phyloP scores from a whole-genome alignment of 2,113 vertebrate species.

The Scopus umbretta region DNA sequence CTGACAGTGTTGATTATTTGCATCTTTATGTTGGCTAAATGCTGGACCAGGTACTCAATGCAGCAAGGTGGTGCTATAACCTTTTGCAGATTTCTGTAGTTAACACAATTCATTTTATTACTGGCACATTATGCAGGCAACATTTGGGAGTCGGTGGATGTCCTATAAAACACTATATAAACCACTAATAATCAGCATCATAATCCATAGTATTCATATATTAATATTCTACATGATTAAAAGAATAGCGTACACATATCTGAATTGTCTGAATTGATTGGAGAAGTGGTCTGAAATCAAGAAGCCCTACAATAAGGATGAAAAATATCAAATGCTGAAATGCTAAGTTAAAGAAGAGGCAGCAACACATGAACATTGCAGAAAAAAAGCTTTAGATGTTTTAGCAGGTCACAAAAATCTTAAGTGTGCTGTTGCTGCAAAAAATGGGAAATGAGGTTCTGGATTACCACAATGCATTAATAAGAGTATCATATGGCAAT shows the following conservation, averaged over 20 bases:
- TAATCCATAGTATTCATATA: background rate
- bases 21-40: background rate
- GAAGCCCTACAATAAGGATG: background rate
- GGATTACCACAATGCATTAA: background rate
- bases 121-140: background rate
- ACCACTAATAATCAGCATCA: background rate
- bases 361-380: background rate
- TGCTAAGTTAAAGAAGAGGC: background rate
- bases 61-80: background rate
- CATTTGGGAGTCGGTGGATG: background rate
- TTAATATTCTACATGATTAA: background rate
- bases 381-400: background rate
- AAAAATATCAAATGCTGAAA: background rate
- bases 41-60: background rate
- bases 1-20: background rate
- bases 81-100: background rate
- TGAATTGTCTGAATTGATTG: background rate
- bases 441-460: background rate
- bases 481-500: background rate
- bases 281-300: background rate
- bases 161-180: background rate
- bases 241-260: background rate
- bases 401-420: background rate
- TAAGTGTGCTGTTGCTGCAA: background rate
- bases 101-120: background rate